phyloP scores from a whole-genome alignment of 2,888 invertebrate species.

The Druceiella hillmani region DNA sequence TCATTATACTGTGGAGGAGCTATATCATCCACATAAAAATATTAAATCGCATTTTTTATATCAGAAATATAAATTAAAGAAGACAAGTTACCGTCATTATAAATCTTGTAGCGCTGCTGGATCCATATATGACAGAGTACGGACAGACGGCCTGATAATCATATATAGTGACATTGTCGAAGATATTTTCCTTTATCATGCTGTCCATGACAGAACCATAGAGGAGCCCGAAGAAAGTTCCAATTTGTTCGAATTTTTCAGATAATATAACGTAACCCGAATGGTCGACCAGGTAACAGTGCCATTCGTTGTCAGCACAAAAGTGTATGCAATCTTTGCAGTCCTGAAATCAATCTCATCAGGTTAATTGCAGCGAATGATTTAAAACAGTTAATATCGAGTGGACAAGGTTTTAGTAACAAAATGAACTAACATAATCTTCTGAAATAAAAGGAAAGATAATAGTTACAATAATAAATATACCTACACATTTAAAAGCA shows the following conservation, averaged over 20 bases:
- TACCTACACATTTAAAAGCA: no score
- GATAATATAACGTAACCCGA: slow-evolving; percentile 84
- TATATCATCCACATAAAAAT: no score
- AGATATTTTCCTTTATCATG: slow-evolving; percentile 67
- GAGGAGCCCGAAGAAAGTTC: slow-evolving; percentile 81
- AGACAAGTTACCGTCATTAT: slow-evolving; percentile 2
- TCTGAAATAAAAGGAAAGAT: no score
- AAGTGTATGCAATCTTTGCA: slow-evolving; percentile 48
- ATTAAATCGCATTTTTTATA: neutral
- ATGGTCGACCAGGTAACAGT: slow-evolving; percentile 88
- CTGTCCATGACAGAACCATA: slow-evolving; percentile 72
- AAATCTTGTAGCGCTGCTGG: no score
- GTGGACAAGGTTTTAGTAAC: no score
- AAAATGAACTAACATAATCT: no score
- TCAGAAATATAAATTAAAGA: neutral
- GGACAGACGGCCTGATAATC: slow-evolving; percentile 82
- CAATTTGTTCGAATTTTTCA: slow-evolving; percentile 60
- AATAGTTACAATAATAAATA: no score
- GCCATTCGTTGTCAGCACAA: slow-evolving; percentile 55
- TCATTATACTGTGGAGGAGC: no score
- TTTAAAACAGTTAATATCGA: no score
- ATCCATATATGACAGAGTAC: slow-evolving; percentile 34
- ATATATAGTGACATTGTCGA: slow-evolving; percentile 68
- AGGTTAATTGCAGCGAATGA: no score
- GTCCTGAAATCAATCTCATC: no score